A percentile compares a stretch with the other conserved stretches of the same genome.
Evolutionary conservation across 2,888 invertebrate species (phyloP).

Genomic region (Ferdinandea cuprea): DNA sequence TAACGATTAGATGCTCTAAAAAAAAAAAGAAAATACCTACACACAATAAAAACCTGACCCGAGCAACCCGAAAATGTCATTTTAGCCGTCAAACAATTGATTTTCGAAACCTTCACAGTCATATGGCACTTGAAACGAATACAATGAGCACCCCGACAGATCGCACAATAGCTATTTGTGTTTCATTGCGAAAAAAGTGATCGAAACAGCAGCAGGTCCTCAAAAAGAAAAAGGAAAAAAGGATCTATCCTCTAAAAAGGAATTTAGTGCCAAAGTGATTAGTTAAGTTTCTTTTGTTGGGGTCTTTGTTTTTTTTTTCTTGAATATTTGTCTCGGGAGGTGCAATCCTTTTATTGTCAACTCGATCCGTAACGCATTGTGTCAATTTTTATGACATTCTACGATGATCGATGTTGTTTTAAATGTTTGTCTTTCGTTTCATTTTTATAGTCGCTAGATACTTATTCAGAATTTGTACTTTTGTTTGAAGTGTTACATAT

Average conservation of each 20-base stretch:
- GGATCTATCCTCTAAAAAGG: neutral
- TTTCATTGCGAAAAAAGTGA: slow-evolving; percentile 30
- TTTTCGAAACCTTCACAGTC: slow-evolving; percentile 9
- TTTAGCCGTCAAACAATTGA: slow-evolving; percentile 57
- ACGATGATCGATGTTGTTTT: slow-evolving; percentile 50
- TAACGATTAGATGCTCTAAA: slow-evolving; percentile 31
- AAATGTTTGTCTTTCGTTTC: slow-evolving; percentile 40
- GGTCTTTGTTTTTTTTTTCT: neutral
- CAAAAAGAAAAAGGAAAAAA: neutral
- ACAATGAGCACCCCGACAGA: slow-evolving; percentile 31
- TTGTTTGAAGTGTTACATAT: slow-evolving; percentile 10
- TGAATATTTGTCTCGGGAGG: neutral
- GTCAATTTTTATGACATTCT: slow-evolving; percentile 38
- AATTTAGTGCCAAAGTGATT: slow-evolving; percentile 45
- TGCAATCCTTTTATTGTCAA: slow-evolving; percentile 51
- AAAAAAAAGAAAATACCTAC: neutral
- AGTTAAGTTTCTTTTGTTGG: slow-evolving; percentile 22
- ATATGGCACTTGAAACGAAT: slow-evolving; percentile 30
- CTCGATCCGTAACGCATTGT: slow-evolving; percentile 39
- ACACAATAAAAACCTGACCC: slow-evolving; percentile 25
- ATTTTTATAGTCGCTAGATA: slow-evolving; percentile 1
- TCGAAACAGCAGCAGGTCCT: slow-evolving; percentile 41
- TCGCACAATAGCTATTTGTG: slow-evolving; percentile 27
- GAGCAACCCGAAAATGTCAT: slow-evolving; percentile 4
- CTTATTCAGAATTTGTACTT: slow-evolving; percentile 5